These are phyloP conservation scores for Mesochorus sp. DNA, from an alignment of 2,888 invertebrate genomes.

Conservation along the genomic window DNA sequence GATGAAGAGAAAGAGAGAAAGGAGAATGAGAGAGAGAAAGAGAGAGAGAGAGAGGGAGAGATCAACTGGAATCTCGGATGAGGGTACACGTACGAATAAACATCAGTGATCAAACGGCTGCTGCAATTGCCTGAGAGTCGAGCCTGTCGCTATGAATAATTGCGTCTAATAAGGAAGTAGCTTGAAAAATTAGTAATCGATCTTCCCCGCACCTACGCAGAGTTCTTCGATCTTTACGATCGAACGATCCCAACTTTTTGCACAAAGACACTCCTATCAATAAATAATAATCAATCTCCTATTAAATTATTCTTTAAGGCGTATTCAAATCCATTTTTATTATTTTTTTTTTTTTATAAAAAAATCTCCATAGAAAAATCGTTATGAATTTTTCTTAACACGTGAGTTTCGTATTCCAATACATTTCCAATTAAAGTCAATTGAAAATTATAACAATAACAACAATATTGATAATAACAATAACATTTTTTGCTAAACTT, in stretches of 20 bases:
- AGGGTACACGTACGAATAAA: not conserved
- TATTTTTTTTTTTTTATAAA: too few species aligned
- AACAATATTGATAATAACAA: too few species aligned
- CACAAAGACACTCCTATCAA: not conserved
- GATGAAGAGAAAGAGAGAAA: not conserved
- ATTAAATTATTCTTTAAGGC: too few species aligned
- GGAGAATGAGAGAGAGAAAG: not conserved
- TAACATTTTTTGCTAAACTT: too few species aligned
- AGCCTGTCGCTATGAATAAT: slow-evolving; percentile 53
- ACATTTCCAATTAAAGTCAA: too few species aligned
- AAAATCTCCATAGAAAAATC: too few species aligned
- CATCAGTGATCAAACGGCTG: not conserved
- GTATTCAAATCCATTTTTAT: too few species aligned
- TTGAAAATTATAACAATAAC: too few species aligned
- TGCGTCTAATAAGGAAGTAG: slow-evolving; percentile 59
- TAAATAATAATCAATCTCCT: not conserved
- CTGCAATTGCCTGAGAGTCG: slow-evolving; percentile 51
- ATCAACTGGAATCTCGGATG: not conserved
- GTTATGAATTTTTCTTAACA: too few species aligned
- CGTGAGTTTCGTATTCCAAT: too few species aligned
- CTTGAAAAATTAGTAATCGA: slow-evolving; percentile 56
- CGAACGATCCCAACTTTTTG: slow-evolving; percentile 22
- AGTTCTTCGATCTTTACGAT: slow-evolving; percentile 29
- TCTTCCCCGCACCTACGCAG: slow-evolving; percentile 49
- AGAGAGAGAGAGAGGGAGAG: not conserved